These are phyloP conservation scores for Limnephilus auricula DNA, from an alignment of 2,888 invertebrate genomes.

Conservation along the genomic window DNA sequence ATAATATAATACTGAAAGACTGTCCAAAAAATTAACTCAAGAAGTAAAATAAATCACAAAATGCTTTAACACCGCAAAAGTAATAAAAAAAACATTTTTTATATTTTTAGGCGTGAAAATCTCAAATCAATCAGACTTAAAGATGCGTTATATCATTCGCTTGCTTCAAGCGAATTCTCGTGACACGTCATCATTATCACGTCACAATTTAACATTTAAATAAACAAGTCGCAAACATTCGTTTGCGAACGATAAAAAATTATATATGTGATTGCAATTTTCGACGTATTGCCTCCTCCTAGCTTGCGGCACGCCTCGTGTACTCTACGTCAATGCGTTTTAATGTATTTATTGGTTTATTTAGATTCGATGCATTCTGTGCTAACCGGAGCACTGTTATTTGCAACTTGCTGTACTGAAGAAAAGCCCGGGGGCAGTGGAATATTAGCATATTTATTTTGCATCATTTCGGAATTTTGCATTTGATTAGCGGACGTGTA, in stretches of 20 bases:
- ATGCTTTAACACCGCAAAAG: neutral
- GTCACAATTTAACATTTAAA: neutral
- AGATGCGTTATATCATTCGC: neutral
- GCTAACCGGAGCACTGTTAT: constrained; percentile 72
- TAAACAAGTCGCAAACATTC: neutral
- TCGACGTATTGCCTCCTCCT: neutral
- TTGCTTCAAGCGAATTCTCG: neutral
- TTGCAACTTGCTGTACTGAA: constrained; percentile 70
- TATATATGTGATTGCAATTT: neutral
- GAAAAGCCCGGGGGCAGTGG: constrained; percentile 76
- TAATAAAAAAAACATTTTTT: too few species aligned
- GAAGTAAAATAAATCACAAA: neutral
- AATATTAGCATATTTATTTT: constrained; percentile 66
- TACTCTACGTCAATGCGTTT: neutral
- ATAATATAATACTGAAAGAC: neutral
- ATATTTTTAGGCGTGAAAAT: neutral
- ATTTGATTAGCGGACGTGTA: constrained; percentile 60
- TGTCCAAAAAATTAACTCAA: neutral
- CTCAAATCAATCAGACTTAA: neutral
- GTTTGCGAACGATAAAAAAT: neutral
- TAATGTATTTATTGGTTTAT: constrained; percentile 68
- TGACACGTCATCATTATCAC: neutral
- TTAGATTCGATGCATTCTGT: constrained; percentile 78
- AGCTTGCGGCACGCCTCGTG: neutral
- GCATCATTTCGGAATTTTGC: constrained; percentile 63